Base-by-base conservation (phyloP, 2,113 vertebrate species). In the Turdus rufiventris region DNA sequence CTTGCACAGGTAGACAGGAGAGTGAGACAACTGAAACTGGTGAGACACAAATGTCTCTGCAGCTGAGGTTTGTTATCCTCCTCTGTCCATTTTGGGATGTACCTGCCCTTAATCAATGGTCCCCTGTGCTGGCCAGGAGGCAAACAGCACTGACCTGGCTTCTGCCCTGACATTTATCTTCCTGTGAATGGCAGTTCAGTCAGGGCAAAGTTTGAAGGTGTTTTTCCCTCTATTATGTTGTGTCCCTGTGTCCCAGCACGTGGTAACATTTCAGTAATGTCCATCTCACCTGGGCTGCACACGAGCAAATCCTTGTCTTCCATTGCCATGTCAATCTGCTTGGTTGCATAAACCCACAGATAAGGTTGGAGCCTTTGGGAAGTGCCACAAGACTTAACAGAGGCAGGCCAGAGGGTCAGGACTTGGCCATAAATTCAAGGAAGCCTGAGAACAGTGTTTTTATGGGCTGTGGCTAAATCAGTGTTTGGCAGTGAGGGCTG, bases 381-480 rank as follows among this genome's bases (percentile, higher is more conserved):
- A 73, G 45, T 77, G 31, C 36, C 36, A 57, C n/a, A 51, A 63
- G 29, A 18, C 9, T 81, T 85, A 45, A 50, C 23, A 63, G 17
- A 5, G 5, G 6, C 3, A 14, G 28, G 63, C 31, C 58, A 57
- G 43, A 73, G 38, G 68, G 36, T 73, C 67, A 68, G 45, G 33
- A 48, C 40, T 53, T 66, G 51, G 36, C 31, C 54, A 19, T 73
- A 61, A 84, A 89, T 80, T 70, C 77, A 40, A 14, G 24, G 28
- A 50, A 53, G 13, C 25, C 47, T n/a, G 68, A 68, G 63, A 61
- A 36, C 42, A 9, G 2, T 73, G n/a, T 2, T 47, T 91, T 91
- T 85, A 42, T 4, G 6, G 38, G 14, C 33, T 0, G 0, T 53
- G 68, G 42, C 42, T 70, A 57, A 76, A 61, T 40, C 10, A 1